Percentiles rank a stretch among this genome's conserved stretches.
Evolutionary conservation across 2,888 invertebrate species (phyloP).

Genomic region (Tipula helvola): DNA sequence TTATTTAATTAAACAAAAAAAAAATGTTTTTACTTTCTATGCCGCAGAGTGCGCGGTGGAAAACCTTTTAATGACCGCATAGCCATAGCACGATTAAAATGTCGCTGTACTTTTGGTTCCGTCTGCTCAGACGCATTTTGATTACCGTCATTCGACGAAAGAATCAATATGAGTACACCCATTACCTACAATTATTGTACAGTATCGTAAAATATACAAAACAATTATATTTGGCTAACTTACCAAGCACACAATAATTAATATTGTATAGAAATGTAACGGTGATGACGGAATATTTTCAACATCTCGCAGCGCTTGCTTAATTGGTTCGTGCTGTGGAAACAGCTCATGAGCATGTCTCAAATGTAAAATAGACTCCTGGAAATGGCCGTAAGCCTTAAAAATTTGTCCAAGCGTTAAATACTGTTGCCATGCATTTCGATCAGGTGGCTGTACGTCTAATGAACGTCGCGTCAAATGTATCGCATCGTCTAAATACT

Average conservation of each 20-base stretch:
- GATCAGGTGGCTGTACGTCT: constrained; percentile 71
- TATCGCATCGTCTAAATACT: constrained; percentile 82
- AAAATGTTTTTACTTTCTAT: constrained; percentile 21
- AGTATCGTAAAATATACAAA: not conserved
- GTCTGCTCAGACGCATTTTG: constrained; percentile 35
- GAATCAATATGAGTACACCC: constrained; percentile 69
- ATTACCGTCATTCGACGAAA: constrained; percentile 53
- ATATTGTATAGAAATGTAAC: constrained; percentile 72
- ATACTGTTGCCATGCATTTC: constrained; percentile 84
- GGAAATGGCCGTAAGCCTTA: constrained; percentile 79
- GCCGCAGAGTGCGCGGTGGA: constrained; percentile 22
- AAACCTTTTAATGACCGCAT: constrained; percentile 66
- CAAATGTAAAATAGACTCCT: constrained; percentile 74
- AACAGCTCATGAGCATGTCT: constrained; percentile 70
- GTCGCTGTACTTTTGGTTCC: constrained; percentile 60
- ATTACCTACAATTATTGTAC: constrained; percentile 45
- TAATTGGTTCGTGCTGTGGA: constrained; percentile 74
- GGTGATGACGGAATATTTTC: constrained; percentile 68
- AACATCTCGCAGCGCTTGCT: constrained; percentile 66
- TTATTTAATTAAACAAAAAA: not conserved
- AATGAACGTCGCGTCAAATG: constrained; percentile 73
- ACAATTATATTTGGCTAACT: constrained; percentile 20
- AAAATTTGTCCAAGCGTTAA: constrained; percentile 85
- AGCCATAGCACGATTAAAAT: constrained; percentile 81
- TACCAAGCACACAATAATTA: constrained; percentile 79